These are phyloP conservation scores for Poeciliopsis occidentalis DNA, from an alignment of 2,113 vertebrate species.

Conservation along the genomic window DNA sequence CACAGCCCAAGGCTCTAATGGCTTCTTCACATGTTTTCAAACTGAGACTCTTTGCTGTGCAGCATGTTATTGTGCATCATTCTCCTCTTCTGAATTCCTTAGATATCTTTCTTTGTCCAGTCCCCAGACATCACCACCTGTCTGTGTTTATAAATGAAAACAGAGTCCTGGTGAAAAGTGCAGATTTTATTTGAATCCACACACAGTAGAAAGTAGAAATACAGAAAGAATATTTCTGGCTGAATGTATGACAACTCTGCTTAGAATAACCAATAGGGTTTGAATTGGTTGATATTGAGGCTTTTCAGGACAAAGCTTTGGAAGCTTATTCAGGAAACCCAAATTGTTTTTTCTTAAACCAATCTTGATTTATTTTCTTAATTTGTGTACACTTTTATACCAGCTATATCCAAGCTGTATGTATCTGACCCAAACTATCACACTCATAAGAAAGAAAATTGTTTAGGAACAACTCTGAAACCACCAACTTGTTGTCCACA, in stretches of 20 bases:
- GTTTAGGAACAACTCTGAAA: too few relatives aligned
- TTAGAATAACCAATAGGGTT: background rate
- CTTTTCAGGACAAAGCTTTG: background rate
- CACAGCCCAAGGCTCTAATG: background rate
- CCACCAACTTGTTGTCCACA: too few relatives aligned
- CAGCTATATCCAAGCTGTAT: too few relatives aligned
- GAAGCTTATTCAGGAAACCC: too few relatives aligned
- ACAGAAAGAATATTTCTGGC: too few relatives aligned
- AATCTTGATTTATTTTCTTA: too few relatives aligned
- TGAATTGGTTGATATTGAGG: background rate
- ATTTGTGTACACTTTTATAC: too few relatives aligned
- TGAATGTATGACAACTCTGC: too few relatives aligned
- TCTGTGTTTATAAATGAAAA: slow-evolving; percentile 18
- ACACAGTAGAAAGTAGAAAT: background rate
- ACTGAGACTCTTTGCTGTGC: background rate
- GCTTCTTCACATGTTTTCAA: slow-evolving; percentile 21
- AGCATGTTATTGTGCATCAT: background rate
- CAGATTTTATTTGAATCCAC: background rate
- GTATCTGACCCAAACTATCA: too few relatives aligned
- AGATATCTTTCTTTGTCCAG: slow-evolving; percentile 9
- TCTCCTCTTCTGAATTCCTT: background rate
- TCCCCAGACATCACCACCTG: background rate
- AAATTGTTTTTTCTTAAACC: too few relatives aligned
- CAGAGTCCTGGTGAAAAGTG: background rate
- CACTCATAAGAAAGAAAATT: too few relatives aligned